Percentiles rank a stretch among this genome's conserved stretches.
Conservation (phyloP, 2,888 invertebrate genomes). For the Pachliopta kotzebuea region DNA sequence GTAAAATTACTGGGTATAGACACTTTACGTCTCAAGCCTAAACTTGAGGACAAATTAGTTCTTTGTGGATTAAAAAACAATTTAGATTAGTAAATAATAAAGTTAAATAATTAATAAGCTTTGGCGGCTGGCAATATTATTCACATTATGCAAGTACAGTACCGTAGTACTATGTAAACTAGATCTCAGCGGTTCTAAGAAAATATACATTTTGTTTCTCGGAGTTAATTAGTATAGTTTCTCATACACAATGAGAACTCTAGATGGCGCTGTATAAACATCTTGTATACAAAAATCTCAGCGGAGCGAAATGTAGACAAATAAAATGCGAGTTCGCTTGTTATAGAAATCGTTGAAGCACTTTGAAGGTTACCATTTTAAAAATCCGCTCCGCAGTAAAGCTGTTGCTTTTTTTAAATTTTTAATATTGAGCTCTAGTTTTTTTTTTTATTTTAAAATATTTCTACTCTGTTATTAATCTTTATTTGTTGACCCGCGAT, state of each 20-base stretch:
- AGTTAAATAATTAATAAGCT: too few species aligned
- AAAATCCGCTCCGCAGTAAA: background rate
- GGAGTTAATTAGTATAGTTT: background rate
- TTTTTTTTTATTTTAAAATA: background rate
- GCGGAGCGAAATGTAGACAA: background rate
- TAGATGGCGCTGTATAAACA: background rate
- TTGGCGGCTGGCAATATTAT: background rate
- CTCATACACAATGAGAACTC: background rate
- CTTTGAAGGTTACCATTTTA: background rate
- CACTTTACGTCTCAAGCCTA: too few species aligned
- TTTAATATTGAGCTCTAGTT: background rate
- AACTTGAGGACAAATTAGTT: too few species aligned
- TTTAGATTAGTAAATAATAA: too few species aligned
- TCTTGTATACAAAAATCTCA: background rate
- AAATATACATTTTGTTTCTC: background rate
- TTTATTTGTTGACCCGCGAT: too few species aligned
- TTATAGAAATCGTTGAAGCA: background rate
- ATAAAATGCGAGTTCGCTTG: background rate
- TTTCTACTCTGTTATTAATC: too few species aligned
- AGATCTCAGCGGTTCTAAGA: background rate
- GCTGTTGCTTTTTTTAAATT: background rate
- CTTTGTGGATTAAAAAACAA: too few species aligned
- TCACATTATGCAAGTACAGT: background rate
- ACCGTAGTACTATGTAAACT: background rate
- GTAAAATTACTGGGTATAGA: too few species aligned